Base-by-base conservation (phyloP, 2,113 vertebrate species). In the Dolichallabes microphthalmus region DNA sequence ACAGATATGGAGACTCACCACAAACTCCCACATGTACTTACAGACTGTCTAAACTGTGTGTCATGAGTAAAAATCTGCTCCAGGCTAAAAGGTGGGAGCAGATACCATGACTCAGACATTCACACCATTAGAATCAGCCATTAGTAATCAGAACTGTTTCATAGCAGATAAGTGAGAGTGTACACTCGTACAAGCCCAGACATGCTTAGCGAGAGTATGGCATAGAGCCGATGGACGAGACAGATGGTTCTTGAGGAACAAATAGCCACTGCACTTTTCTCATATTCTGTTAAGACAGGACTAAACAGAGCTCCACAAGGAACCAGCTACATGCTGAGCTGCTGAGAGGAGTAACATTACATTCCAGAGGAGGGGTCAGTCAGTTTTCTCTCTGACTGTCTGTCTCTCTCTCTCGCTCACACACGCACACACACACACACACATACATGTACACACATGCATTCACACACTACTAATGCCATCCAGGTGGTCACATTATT, bases 171-270 rank as follows among this genome's bases (percentile, higher is more conserved):
- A 39, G 57, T 61, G 75, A 52, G 61, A 66, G 14, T 82, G 25
- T 80, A 73, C 57, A 19, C 57, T 85, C 10, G 50, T 75, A 66
- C 88, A 87, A 76, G 88, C 60, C 53, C 39, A 60, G 86, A 80
- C 88, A 85, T 89, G 88, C 63, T 64, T 66, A 64, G 80, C 27
- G 71, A 88, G 66, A 63, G 14, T 64, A 83, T 80, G 88, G 81
- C 86, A 61, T 64, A 64, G 52, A 84, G 86, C 88, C 84, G 87
- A 53, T 80, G 77, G 61, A 78, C 12, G 14, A 83, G 80, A 86
- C 88, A 89, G 86, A 87, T 87, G 88, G 88, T 83, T 53, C 75
- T 82, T 80, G 15, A 80, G 75, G 82, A 77, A 89, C 86, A 87
- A 87, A 85, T 82, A 71, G 58, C 83, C 69, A 27, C 80, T 63